Evolutionary conservation across 2,113 vertebrate genomes (phyloP).

Genomic region (Ammospiza nelsoni): DNA sequence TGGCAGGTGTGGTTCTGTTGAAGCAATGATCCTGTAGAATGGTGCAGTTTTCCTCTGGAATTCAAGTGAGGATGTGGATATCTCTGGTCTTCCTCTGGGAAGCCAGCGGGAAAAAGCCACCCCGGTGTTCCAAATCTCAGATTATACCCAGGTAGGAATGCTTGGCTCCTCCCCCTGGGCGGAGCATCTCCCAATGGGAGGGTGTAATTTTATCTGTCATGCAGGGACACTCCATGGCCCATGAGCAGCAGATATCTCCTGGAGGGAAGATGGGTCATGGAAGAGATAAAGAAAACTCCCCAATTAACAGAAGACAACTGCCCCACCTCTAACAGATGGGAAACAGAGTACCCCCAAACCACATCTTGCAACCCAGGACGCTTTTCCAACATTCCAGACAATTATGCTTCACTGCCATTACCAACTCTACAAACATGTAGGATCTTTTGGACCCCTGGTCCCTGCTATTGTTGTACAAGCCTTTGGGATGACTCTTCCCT

Average conservation of each 20-base stretch:
- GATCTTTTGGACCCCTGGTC: neutral
- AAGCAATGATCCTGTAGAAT: neutral
- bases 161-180: neutral
- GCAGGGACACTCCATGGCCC: neutral
- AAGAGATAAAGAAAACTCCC: neutral
- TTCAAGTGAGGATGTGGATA: neutral
- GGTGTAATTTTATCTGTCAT: neutral
- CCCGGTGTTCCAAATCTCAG: neutral
- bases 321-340: neutral
- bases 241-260: neutral
- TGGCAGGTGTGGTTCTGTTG: neutral
- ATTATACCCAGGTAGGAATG: neutral
- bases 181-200: neutral
- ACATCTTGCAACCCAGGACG: neutral
- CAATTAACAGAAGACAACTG: neutral
- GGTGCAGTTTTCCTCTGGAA: neutral
- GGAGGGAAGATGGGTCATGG: neutral
- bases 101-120: neutral
- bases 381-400: neutral
- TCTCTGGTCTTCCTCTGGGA: neutral
- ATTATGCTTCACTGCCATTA: neutral
- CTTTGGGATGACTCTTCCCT: neutral
- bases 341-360: neutral
- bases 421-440: no score
- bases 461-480: neutral